These are phyloP conservation scores for Sebastes diaconus DNA, from an alignment of 2,797 vertebrate genomes.

Conservation along the genomic window DNA sequence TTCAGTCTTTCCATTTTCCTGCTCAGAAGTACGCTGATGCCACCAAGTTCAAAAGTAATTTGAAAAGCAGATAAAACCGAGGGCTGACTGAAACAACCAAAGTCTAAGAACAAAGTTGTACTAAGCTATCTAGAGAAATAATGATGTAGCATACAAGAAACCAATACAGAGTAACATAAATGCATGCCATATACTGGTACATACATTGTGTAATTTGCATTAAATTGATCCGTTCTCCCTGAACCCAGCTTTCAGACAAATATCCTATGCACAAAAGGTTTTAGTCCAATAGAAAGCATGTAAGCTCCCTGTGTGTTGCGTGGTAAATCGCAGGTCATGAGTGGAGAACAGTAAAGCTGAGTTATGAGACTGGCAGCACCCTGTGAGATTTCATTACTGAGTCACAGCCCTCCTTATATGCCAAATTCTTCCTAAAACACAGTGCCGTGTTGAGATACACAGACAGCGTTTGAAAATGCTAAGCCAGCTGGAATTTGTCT, in stretches of 20 bases:
- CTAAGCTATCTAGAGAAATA: not conserved
- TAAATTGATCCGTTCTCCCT: not conserved
- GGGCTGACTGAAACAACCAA: conserved; percentile 20
- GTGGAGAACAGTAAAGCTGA: conserved; percentile 28
- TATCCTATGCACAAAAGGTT: not conserved
- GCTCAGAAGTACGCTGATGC: conserved; percentile 62
- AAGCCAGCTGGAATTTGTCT: conserved; percentile 7
- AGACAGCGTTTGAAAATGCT: not conserved
- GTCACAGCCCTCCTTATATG: conserved; percentile 12
- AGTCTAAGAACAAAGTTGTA: conserved; percentile 2
- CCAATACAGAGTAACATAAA: not conserved
- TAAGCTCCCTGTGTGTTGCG: not conserved
- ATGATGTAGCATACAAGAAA: not conserved
- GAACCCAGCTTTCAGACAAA: not conserved
- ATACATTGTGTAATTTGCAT: not conserved
- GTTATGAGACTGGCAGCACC: conserved; percentile 46
- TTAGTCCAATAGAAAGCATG: not conserved
- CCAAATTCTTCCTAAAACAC: conserved; percentile 30
- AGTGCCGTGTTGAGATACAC: not conserved
- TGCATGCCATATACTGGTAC: not conserved
- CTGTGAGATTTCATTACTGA: conserved; percentile 40
- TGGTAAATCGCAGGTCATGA: conserved; percentile 31
- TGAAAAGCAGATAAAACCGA: conserved; percentile 67
- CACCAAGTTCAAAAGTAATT: conserved; percentile 71
- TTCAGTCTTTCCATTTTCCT: conserved; percentile 79